Base-by-base conservation (phyloP, 1,140 invertebrate genomes). In the Whitmania pigra region DNA sequence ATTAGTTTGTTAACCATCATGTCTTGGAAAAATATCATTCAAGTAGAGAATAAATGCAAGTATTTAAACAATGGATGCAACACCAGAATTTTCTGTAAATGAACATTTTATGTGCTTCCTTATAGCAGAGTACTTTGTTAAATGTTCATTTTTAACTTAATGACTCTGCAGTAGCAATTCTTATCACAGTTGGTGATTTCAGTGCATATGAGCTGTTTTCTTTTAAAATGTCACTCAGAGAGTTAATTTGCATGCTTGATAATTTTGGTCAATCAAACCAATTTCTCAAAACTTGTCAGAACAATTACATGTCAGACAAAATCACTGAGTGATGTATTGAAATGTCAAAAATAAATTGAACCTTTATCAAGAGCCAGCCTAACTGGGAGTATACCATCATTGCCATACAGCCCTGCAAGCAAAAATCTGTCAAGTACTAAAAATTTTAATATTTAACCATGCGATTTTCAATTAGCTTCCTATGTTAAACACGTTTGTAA, bases 311-410 rank as follows among this genome's bases (percentile, higher is more conserved):
- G 5, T 57, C 20, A 27, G 55, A 27, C 2, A 67, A 27, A 27
- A 25, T 25, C 18, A 25, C n/a, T 67, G 22, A n/a, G 20, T 20
- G 29, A 3, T 11, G 2, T 2, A 67, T 36, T 67, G 66, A 25
- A 31, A 68, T 29, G 31, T n/a, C 25, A 43, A 22, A 68, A 68
- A 29, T 68, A 53, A 70, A 70, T 68, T 73, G 76, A 75, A 83
- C 82, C 79, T 78, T 77, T 77, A 54, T 78, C 73, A 74, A 90
- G 74, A 36, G 87, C 85, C 7, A 86, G 81, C 77, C 86, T 85
- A 31, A 87, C 88, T 68, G 90, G 90, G 72, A 90, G 78, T 63
- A 92, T 82, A 71, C 90, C 90, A 86, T 90, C 89, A 76, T 89
- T 87, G 1, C 90, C 89, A 82, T 88, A 91, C 7, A 92, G 81